Percentiles rank a stretch among this genome's conserved stretches.
phyloP scores from a whole-genome alignment of 2,888 invertebrate genomes.

The Ecliptopera silaceata region DNA sequence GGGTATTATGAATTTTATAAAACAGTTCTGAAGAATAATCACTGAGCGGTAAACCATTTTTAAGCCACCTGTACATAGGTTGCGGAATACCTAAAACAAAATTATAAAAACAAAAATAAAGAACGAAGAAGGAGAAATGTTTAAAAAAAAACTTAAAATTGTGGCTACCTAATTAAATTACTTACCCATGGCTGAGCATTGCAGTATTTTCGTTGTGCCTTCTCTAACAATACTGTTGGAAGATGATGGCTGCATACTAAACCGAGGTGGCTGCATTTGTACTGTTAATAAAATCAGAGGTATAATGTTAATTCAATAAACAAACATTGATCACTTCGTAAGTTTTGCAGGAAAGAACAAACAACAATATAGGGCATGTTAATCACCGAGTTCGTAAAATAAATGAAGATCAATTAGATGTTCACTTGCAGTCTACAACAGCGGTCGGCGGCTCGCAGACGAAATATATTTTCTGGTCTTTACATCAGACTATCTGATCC shows the following conservation, averaged over 20 bases:
- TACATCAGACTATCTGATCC: slow-evolving; percentile 31
- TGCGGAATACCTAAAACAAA: slow-evolving; percentile 91
- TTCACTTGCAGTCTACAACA: slow-evolving; percentile 49
- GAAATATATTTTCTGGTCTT: slow-evolving; percentile 53
- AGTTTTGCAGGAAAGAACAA: slow-evolving; percentile 5
- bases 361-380: slow-evolving; percentile 31
- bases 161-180: slow-evolving; percentile 35
- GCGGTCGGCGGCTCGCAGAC: slow-evolving; percentile 54
- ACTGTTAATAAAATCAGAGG: slow-evolving; percentile 56
- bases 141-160: slow-evolving; percentile 2
- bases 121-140: slow-evolving; percentile 7
- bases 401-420: slow-evolving; percentile 51
- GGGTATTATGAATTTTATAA: slow-evolving; percentile 92
- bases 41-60: slow-evolving; percentile 90
- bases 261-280: slow-evolving; percentile 92
- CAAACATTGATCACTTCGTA: slow-evolving; percentile 24
- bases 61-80: slow-evolving; percentile 96
- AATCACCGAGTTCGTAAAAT: slow-evolving; percentile 38
- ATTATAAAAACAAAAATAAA: background rate
- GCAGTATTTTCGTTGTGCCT: slow-evolving; percentile 94
- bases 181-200: slow-evolving; percentile 95
- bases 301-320: slow-evolving; percentile 21
- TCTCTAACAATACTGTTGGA: slow-evolving; percentile 93
- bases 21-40: slow-evolving; percentile 93
- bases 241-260: slow-evolving; percentile 93